A percentile compares a stretch with the other conserved stretches of the same genome.
Conservation (phyloP, 2,113 vertebrate genomes). For the Pangasianodon gigas region DNA sequence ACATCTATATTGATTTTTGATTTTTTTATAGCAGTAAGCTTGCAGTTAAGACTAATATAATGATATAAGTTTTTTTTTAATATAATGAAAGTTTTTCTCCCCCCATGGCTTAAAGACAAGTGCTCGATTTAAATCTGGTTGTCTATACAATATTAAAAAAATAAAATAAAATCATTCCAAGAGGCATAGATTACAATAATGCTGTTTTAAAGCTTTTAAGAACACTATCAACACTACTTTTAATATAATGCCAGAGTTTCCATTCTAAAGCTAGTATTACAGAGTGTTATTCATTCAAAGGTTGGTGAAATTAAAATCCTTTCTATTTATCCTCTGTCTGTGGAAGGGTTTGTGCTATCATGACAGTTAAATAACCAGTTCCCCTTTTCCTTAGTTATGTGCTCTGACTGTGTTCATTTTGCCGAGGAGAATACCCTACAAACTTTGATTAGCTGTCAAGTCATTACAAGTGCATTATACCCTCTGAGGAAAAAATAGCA, state of each 20-base stretch:
- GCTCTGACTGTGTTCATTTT: slow-evolving; percentile 16
- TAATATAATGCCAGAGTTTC: background rate
- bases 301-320: background rate
- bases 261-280: background rate
- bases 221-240: background rate
- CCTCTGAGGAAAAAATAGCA: background rate
- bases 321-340: background rate
- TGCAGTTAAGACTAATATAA: background rate
- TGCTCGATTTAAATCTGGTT: background rate
- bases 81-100: too few relatives aligned
- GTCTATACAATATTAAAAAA: background rate
- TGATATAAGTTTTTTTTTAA: background rate
- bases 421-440: slow-evolving; percentile 16
- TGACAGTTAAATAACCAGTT: slow-evolving; percentile 28
- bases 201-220: background rate
- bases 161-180: background rate
- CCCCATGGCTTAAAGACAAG: background rate
- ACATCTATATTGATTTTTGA: background rate
- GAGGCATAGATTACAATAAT: background rate
- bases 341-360: background rate
- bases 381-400: background rate
- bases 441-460: slow-evolving; percentile 24
- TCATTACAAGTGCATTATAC: slow-evolving; percentile 20
- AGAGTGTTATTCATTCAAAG: background rate
- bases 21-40: background rate